These are phyloP conservation scores for Lysandra bellargus DNA, from an alignment of 2,888 invertebrate species.

Conservation along the genomic window DNA sequence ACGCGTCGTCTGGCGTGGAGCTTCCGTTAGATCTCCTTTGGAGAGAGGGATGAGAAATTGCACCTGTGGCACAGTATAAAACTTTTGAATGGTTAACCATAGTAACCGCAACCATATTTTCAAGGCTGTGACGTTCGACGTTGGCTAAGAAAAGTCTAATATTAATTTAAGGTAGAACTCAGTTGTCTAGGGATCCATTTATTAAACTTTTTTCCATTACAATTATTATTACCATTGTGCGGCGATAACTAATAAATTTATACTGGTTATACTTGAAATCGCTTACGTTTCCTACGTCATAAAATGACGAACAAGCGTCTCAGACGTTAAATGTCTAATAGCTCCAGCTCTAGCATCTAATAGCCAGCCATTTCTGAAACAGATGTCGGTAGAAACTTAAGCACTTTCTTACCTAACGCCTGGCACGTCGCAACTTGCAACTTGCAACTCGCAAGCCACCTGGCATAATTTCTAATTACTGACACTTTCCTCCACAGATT, in stretches of 20 bases:
- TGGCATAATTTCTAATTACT: slow-evolving; percentile 19
- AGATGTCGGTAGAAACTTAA: slow-evolving; percentile 8
- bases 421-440: not conserved
- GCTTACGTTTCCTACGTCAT: not conserved
- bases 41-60: slow-evolving; percentile 6
- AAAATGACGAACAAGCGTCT: not conserved
- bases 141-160: not conserved
- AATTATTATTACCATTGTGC: not conserved
- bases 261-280: not conserved
- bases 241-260: too few species aligned
- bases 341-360: slow-evolving; percentile 2
- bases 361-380: slow-evolving; percentile 18
- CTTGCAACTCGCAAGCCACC: not conserved
- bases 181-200: not conserved
- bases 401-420: slow-evolving; percentile 9
- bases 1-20: slow-evolving; percentile 5
- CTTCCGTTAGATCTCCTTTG: slow-evolving; percentile 1
- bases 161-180: not conserved
- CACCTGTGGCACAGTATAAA: not conserved
- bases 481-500: not conserved
- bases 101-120: not conserved
- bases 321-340: not conserved
- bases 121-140: not conserved
- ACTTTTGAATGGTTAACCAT: not conserved
- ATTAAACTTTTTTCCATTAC: not conserved